These are phyloP conservation scores for Lampris megalopsis DNA, from an alignment of 2,113 vertebrate species.

Conservation along the genomic window DNA sequence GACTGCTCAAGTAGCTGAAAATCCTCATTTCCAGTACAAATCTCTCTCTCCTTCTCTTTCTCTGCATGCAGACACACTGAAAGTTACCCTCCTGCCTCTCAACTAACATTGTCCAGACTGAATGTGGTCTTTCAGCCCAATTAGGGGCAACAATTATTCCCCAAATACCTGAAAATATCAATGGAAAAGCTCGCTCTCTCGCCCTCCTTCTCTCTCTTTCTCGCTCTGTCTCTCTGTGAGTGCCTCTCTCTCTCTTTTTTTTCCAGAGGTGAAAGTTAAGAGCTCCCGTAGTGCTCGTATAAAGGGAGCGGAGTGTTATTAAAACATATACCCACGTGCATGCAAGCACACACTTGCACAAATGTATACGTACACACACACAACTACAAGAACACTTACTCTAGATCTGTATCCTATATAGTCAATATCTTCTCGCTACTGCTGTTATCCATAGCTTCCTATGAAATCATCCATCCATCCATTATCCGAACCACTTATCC, in stretches of 20 bases:
- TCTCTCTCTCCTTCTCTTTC: neutral
- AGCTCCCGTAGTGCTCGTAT: constrained; percentile 32
- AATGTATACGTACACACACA: neutral
- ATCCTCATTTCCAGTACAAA: constrained; percentile 54
- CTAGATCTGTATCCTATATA: too few species aligned
- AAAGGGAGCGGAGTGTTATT: constrained; percentile 5
- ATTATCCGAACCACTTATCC: too few species aligned
- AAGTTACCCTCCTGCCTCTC: constrained; percentile 18
- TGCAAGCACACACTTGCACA: constrained; percentile 5
- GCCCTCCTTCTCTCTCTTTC: neutral
- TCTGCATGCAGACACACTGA: neutral
- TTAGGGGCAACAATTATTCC: constrained; percentile 44
- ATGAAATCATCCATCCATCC: too few species aligned
- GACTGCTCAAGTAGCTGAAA: constrained; percentile 60
- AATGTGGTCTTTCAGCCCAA: constrained; percentile 24
- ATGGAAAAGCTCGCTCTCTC: neutral
- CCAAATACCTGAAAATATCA: constrained; percentile 30
- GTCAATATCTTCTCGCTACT: too few species aligned
- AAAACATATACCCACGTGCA: constrained; percentile 1
- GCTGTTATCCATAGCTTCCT: too few species aligned
- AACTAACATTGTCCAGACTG: constrained; percentile 27
- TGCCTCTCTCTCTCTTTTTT: neutral
- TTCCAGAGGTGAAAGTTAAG: constrained; percentile 39
- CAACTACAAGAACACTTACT: neutral
- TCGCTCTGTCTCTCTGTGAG: neutral